phyloP scores from a whole-genome alignment of 2,888 invertebrate species.

The Tipula helvola region DNA sequence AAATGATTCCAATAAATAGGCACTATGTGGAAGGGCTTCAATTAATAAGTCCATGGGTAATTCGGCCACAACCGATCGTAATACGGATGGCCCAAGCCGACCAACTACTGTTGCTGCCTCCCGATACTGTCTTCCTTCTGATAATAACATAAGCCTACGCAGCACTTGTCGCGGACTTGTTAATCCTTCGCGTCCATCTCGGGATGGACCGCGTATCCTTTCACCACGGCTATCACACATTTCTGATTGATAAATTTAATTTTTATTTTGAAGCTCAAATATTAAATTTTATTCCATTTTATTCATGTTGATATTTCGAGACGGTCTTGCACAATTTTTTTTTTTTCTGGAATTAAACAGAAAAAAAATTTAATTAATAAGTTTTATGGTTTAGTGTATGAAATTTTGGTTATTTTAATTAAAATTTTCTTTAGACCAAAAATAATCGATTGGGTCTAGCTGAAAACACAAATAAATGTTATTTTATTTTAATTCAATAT shows the following conservation, averaged over 20 bases:
- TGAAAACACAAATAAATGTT: not conserved
- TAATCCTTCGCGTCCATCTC: constrained; percentile 44
- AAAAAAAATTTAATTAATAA: not conserved
- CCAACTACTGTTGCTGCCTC: constrained; percentile 79
- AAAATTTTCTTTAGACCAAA: not conserved
- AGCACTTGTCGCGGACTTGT: constrained; percentile 55
- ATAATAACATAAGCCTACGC: constrained; percentile 60
- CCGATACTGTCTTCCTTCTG: constrained; percentile 80
- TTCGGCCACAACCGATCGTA: constrained; percentile 62
- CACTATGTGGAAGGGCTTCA: constrained; percentile 80
- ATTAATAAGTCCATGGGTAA: constrained; percentile 76
- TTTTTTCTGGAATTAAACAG: not conserved
- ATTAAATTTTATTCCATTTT: not conserved
- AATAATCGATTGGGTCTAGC: not conserved
- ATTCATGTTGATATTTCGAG: not conserved
- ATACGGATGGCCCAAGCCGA: constrained; percentile 64
- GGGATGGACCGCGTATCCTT: constrained; percentile 50
- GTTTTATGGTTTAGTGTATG: not conserved
- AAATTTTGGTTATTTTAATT: not conserved
- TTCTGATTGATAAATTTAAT: not conserved
- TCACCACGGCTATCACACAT: constrained; percentile 58
- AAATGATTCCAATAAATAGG: constrained; percentile 75
- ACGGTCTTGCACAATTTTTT: too few species aligned
- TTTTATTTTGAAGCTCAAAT: not conserved
- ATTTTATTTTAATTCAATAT: not conserved